Percentiles rank a stretch among this genome's conserved stretches.
Conservation (phyloP, 1,140 invertebrate species). For the Zelostemma sp. region DNA sequence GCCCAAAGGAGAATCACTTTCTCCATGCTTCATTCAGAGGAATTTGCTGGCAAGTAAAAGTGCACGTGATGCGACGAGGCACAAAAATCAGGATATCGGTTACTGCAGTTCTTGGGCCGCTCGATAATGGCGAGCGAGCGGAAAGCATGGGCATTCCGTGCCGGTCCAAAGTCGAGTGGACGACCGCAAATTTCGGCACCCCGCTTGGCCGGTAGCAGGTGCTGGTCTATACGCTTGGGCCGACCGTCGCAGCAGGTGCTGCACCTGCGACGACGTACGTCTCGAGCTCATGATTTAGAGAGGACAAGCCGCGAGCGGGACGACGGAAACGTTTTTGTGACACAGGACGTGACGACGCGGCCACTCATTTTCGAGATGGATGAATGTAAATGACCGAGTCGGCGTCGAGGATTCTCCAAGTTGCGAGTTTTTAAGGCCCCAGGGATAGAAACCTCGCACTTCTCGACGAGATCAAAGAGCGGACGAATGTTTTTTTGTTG, state of each 20-base stretch:
- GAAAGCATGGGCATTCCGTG: background rate
- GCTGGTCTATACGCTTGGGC: background rate
- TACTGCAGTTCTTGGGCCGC: background rate
- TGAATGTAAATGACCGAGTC: background rate
- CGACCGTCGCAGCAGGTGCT: slow-evolving; percentile 3
- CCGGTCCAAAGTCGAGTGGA: background rate
- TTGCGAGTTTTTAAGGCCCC: background rate
- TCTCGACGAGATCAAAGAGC: no score
- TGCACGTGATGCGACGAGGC: background rate
- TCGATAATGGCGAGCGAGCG: background rate
- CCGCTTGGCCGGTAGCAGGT: slow-evolving; percentile 2
- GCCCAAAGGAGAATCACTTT: slow-evolving; percentile 1
- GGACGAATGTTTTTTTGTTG: no score
- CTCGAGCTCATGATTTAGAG: background rate
- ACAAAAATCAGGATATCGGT: slow-evolving; percentile 7
- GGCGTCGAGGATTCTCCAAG: background rate
- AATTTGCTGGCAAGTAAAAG: background rate
- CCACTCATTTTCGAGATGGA: background rate
- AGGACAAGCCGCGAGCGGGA: background rate
- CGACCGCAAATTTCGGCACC: slow-evolving; percentile 4
- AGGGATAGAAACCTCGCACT: background rate
- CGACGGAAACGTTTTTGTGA: slow-evolving; percentile 4
- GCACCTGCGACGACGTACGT: slow-evolving; percentile 6
- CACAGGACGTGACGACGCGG: slow-evolving; percentile 1
- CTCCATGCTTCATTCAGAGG: background rate